Percentiles rank a stretch among this genome's conserved stretches.
Conservation (phyloP, 2,113 vertebrate genomes). For the Nannobrachium achirus region DNA sequence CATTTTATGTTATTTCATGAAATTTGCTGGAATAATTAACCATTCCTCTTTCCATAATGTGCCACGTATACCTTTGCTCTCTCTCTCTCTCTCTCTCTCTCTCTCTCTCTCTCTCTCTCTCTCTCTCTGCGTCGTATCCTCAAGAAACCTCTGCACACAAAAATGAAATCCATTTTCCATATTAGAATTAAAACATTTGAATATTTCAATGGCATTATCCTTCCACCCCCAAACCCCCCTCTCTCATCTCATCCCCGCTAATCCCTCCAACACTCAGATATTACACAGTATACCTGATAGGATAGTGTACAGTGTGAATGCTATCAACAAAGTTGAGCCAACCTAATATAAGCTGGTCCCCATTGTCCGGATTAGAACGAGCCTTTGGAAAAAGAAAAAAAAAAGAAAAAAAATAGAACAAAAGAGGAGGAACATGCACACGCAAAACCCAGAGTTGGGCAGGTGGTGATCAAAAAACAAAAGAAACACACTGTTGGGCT, state of each 20-base stretch:
- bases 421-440: neutral
- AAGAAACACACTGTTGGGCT: no score
- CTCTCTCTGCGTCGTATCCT: slow-evolving; percentile 34
- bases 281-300: slow-evolving; percentile 72
- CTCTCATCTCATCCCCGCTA: slow-evolving; percentile 77
- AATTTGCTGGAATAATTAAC: no score
- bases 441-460: no score
- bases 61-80: no score
- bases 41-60: neutral
- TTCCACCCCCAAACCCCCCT: no score
- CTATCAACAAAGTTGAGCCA: slow-evolving; percentile 72
- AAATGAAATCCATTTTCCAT: slow-evolving; percentile 75
- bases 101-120: slow-evolving; percentile 7
- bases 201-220: slow-evolving; percentile 75
- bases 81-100: slow-evolving; percentile 22
- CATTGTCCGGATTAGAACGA: slow-evolving; percentile 71
- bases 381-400: slow-evolving; percentile 8
- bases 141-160: slow-evolving; percentile 52
- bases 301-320: slow-evolving; percentile 69
- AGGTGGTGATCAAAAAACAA: no score
- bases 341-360: slow-evolving; percentile 76
- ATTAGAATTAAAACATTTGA: slow-evolving; percentile 76
- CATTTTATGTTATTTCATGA: no score
- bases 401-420: neutral
- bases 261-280: slow-evolving; percentile 80